Conservation (phyloP, 2,113 vertebrate genomes). For the Leucopternis melanops region DNA sequence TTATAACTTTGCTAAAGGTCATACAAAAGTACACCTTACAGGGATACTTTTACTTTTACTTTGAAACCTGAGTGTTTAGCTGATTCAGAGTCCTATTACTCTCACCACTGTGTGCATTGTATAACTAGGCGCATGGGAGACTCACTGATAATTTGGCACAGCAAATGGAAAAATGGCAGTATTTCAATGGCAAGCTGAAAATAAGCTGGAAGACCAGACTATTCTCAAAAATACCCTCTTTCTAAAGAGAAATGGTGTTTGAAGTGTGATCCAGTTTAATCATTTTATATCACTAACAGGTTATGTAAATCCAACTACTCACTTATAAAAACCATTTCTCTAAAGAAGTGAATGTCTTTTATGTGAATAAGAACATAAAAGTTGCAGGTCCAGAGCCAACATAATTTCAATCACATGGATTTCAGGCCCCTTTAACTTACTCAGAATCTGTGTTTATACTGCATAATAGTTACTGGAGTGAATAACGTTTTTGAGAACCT, state of each 20-base stretch:
- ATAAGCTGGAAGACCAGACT: background rate
- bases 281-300: background rate
- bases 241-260: background rate
- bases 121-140: background rate
- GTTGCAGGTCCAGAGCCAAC: background rate
- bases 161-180: background rate
- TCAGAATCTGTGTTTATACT: background rate
- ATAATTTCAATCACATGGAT: background rate
- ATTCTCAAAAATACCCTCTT: background rate
- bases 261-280: background rate
- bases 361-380: background rate
- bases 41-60: conserved; percentile 71
- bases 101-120: background rate
- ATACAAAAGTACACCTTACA: conserved; percentile 62
- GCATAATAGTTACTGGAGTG: background rate
- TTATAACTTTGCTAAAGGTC: too few relatives aligned
- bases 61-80: conserved; percentile 53
- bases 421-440: background rate
- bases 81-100: conserved; percentile 76
- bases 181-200: background rate
- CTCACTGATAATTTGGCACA: background rate
- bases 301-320: background rate
- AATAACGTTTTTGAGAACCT: background rate
- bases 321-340: background rate
- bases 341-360: background rate